Percentiles rank a stretch among this genome's conserved stretches.
phyloP scores from a whole-genome alignment of 92 coral and sea anemone genomes.

The Paramuricea clavata region DNA sequence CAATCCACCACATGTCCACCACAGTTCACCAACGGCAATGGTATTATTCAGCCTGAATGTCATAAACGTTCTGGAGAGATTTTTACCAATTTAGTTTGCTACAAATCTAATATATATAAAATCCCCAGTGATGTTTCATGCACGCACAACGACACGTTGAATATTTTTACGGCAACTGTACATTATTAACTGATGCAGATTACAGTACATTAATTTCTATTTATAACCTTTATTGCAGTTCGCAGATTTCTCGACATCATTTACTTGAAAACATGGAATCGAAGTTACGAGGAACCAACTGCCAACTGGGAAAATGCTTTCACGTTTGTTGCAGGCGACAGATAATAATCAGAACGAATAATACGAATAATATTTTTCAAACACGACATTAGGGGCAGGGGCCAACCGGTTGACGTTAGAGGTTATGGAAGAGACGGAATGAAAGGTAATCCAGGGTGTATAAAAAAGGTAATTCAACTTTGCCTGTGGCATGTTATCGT shows the following conservation, averaged over 20 bases:
- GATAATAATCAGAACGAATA: not conserved
- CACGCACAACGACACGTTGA: not conserved
- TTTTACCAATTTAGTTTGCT: no score
- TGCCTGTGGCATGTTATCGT: no score
- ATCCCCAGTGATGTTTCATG: not conserved
- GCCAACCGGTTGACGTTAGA: not conserved
- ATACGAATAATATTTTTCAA: not conserved
- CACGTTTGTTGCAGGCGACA: not conserved
- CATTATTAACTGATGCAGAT: not conserved
- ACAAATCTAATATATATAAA: no score
- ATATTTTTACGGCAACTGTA: no score
- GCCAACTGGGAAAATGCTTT: not conserved
- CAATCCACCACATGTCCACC: no score
- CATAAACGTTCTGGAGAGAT: no score
- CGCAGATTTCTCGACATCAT: slow-evolving; percentile 16
- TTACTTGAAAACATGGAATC: not conserved
- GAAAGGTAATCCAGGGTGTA: no score
- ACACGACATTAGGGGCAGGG: not conserved
- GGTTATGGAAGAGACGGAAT: no score
- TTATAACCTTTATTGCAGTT: not conserved
- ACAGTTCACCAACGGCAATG: no score
- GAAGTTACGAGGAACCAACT: not conserved
- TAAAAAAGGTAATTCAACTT: no score
- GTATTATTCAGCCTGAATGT: no score
- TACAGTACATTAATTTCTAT: not conserved